These are phyloP conservation scores for Pollenia griseotomentosa DNA, from an alignment of 2,888 invertebrate species.

Conservation along the genomic window DNA sequence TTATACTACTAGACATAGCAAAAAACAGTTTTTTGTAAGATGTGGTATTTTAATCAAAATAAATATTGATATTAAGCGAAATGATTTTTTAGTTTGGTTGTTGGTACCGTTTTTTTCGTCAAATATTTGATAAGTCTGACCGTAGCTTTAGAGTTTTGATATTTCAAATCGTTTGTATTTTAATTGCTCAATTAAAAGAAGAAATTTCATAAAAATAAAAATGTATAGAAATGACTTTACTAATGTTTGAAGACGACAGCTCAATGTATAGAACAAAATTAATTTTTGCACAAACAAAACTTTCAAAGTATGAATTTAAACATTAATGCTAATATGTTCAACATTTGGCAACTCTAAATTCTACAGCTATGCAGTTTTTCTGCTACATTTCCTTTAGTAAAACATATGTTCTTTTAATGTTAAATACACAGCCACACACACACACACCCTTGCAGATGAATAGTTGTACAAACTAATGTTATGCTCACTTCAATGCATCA, in stretches of 20 bases:
- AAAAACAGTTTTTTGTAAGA: too few species aligned
- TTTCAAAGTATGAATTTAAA: not conserved
- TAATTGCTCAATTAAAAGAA: not conserved
- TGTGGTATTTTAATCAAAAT: too few species aligned
- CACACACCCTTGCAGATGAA: not conserved
- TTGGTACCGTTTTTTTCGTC: too few species aligned
- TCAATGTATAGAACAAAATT: not conserved
- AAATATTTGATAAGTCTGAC: too few species aligned
- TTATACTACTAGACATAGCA: too few species aligned
- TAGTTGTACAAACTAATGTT: not conserved
- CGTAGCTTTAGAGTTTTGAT: too few species aligned
- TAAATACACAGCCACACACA: not conserved
- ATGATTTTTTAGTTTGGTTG: too few species aligned
- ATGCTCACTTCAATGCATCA: conserved; percentile 58
- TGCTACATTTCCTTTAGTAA: conserved; percentile 58
- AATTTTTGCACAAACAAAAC: conserved; percentile 9
- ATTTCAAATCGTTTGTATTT: too few species aligned
- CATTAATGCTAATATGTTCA: not conserved
- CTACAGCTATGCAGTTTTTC: conserved; percentile 52
- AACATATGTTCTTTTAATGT: conserved; percentile 2
- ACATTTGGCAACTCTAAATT: conserved; percentile 59
- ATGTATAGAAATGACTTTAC: not conserved
- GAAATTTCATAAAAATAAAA: not conserved
- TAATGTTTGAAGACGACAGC: not conserved
- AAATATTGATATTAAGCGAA: too few species aligned